A percentile compares a stretch with the other conserved stretches of the same genome.
Evolutionary conservation across 35 echinoderm and acorn worm genomes (phyloP).

Genomic region (Holothuria glaberrima): DNA sequence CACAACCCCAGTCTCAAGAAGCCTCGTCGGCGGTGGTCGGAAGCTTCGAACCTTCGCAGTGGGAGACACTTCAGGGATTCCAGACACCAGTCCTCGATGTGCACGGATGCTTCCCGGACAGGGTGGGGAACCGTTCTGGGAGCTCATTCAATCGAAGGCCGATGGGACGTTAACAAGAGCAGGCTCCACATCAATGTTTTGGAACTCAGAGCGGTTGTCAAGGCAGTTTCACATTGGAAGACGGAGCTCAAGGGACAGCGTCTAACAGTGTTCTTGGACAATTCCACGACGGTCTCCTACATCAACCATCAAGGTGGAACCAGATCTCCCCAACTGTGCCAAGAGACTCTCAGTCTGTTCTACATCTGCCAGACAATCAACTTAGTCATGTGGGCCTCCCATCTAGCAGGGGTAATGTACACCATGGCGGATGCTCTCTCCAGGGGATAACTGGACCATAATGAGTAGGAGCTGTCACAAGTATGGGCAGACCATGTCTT

Average conservation of each 20-base stretch:
- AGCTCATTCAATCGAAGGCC: background rate
- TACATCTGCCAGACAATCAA: background rate
- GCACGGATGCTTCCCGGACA: conserved; percentile 4
- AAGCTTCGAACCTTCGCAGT: background rate
- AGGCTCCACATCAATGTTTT: background rate
- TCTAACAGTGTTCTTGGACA: background rate
- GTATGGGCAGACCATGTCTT: background rate
- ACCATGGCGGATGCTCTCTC: background rate
- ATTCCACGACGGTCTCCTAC: background rate
- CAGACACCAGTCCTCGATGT: background rate
- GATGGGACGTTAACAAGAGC: background rate
- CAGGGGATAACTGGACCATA: background rate
- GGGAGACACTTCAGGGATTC: too few relatives aligned
- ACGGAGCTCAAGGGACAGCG: background rate
- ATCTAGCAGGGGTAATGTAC: background rate
- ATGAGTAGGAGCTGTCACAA: background rate
- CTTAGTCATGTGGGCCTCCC: background rate
- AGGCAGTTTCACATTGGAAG: background rate
- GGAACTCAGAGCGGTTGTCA: background rate
- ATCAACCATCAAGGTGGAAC: background rate
- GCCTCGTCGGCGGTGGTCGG: background rate
- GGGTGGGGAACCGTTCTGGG: conserved; percentile 24
- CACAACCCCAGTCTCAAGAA: too few relatives aligned
- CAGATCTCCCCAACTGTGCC: background rate
- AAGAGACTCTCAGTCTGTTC: background rate